Evolutionary conservation across 2,113 vertebrate species (phyloP), one percentile per base, ranked within the genome.

Genomic region (Neotoma lepida): DNA sequence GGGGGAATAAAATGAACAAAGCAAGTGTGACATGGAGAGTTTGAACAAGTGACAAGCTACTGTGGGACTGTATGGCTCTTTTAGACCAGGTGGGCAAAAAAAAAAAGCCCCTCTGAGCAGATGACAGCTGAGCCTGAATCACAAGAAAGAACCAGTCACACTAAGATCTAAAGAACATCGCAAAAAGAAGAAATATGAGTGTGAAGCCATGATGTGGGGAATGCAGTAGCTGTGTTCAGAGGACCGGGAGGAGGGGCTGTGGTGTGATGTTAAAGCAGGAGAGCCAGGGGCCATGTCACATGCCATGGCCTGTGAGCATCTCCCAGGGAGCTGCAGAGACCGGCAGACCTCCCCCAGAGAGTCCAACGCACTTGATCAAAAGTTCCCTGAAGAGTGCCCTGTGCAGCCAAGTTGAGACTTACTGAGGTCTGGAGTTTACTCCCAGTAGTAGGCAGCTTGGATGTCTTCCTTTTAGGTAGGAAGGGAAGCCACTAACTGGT

Each of bases 111-210:
- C 44, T 90, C 90, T 58, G 76, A 88, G 30, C 39, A 44, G 24
- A 49, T 63, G 61, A 70, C 90, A 96, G 39, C 74, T 56, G 66
- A 96, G 73, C 46, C 63, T 63, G 66, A 80, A 84, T 82, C 61
- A 87, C 78, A 87, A 89, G 77, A 86, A 95, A 95, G 87, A 89
- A 68, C 5, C 30, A 49, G 88, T 61, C 88, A 70, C 74, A 74
- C 63, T 49, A 87, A 91, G 80, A 94, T 91, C 74, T 94, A 51
- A 94, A 97, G 93, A 82, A 66, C 68, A 89, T 87, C 76, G 84
- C 90, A 95, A 70, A 87, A 24, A 86, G 90, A 89, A 93, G 93
- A 46, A 66, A 68, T 26, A n/a, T 35, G 39, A 51, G 63, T 35
- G 64, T 56, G 78, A 64, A 93, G 74, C 41, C 85, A 33, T 3